Base-by-base conservation (phyloP, 1,140 invertebrate species). In the Aphaenogaster ashmeadi region DNA sequence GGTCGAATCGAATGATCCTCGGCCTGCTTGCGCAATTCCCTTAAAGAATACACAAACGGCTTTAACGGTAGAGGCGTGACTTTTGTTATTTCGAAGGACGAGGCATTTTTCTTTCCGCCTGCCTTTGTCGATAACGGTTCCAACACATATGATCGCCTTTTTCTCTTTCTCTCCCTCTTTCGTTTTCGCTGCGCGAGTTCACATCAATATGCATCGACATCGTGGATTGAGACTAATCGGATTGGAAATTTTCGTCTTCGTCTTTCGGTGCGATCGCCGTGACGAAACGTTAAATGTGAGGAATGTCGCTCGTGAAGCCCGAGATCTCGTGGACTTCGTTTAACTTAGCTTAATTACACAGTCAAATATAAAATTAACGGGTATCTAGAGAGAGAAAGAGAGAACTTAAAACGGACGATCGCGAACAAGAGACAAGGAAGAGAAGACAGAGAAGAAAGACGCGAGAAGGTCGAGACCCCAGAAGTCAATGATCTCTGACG, bases 401-500 rank as follows among this genome's bases (percentile, higher is more conserved):
- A 11, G 52, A 79, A 62, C 8, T 50, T 50, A 13, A 79, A 62
- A 77, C 36, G 54, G 56, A 33, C 21, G 11, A 50, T 38, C 2
- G 15, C 75, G 52, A 47, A 62, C 5, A 9, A 33, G 18, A 36
- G 27, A 56, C 36, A 69, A 78, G 87, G 60, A 41, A 52, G 9
- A 67, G 41, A 69, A 64, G 78, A 74, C 47, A 44, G 86, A 60
- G 50, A 67, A 88, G 67, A 67, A 90, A 71, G 74, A 83, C 13
- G 60, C 58, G 58, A 83, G 88, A 90, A 93, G 87, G 88, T 92
- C 93, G 93, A 95, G 94, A 91, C 91, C 91, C 91, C 89, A 91
- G 87, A 88, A 94, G 94, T 95, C 94, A 95, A 95, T 77, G 94
- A 92, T 94, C 94, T 91, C 91, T 93, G 93, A 93, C 92, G 93